Base-by-base conservation (phyloP, 1,140 invertebrate species). In the Dendrolimus punctatus region DNA sequence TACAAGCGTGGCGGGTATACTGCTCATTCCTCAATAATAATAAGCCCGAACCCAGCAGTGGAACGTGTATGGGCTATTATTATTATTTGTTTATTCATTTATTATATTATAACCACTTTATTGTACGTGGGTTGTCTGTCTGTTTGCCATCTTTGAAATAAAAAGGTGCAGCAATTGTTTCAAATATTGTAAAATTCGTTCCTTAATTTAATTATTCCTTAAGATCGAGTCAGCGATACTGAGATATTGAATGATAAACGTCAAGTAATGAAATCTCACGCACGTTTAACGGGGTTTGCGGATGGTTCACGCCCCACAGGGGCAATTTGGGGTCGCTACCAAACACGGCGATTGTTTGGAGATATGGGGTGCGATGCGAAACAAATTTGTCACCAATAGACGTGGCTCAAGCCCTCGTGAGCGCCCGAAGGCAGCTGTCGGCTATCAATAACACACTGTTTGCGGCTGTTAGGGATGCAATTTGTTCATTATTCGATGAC, bases 361-460 rank as follows among this genome's bases (percentile, higher is more conserved):
- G 23, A 39, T 50, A 51, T 60, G 67, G 73, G 77, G 81, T 65
- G 72, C 68, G 68, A 64, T 46, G 61, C 63, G 73, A 55, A 71
- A 73, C 76, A 59, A 81, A 80, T 80, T 73, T 72, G 72, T 76
- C 73, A 71, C 77, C 79, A 82, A 80, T 84, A 67, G 76, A 70
- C 55, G 38, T 10, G 10, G 65, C 60, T 64, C 53, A 60, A 55
- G 62, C 58, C 61, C 64, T 64, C 67, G 58, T 63, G 55, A 58
- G 50, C 46, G 38, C 44, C 46, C 40, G 10, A 39, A 55, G 51
- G 71, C 80, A 80, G 80, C 77, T 79, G 79, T 62, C 65, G 55
- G 48, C 71, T 73, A 81, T 83, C 80, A 78, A 80, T 80, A 78
- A 81, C 80, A 76, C 62, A 53, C 46, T 76, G 70, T 81, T 80